Evolutionary conservation across 2,113 vertebrate genomes (phyloP), one percentile per base, ranked within the genome.

Genomic region (Odobenus rosmarus): DNA sequence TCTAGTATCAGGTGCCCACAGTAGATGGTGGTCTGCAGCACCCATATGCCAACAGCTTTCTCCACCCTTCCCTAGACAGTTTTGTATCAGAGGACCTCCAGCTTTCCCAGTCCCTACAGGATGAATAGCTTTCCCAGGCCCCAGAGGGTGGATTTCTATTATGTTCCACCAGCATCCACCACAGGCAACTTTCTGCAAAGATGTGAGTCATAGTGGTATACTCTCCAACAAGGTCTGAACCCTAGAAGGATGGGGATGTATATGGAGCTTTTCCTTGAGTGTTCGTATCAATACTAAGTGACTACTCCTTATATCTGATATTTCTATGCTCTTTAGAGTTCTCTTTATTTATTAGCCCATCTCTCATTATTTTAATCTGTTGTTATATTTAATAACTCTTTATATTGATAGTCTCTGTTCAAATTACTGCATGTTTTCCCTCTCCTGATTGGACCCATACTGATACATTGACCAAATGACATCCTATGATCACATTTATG

Each of bases 41-140:
- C 2, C 1, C 19, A 36, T 14, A 42, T n/a, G 51, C 42, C 26
- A 95, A 7, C 26, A 77, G 9, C 5, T 49, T 23, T 81, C 19
- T 11, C 5, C 5, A 57, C 5, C 5, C 2, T 7, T 10, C 12
- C 8, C 13, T n/a, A n/a, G 5, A 24, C 9, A 33, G 14, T 31
- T 80, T 81, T 88, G 24, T 15, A 19, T 57, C 12, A n/a, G 7
- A 93, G 6, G 1, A 23, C 7, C 3, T 87, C 49, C 28, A 67
- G 1, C 4, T 71, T 64, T n/a, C 15, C 5, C 36, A 55, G 21
- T 11, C 1, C 53, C 31, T 8, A 31, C 0, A 42, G 0, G 2
- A 24, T 3, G 19, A 61, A 46, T 24, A 69, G 12, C 5, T 42
- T 61, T 33, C 15, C 15, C 19, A 39, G 31, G 11, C 0, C 46